Evolutionary conservation across 2,888 invertebrate genomes (phyloP), one percentile per base, ranked within the genome.

Genomic region (Tetanocera ferruginea): DNA sequence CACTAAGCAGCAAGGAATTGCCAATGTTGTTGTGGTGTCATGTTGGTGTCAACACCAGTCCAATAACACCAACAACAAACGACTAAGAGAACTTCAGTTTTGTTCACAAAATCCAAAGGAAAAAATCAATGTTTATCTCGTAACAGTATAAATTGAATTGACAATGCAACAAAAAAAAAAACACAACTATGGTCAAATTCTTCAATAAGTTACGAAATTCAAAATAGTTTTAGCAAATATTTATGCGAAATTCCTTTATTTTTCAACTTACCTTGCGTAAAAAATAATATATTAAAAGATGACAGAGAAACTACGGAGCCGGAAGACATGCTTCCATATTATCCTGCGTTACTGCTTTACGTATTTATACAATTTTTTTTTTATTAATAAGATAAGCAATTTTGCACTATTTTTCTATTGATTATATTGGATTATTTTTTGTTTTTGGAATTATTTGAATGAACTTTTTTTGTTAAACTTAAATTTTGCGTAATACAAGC

Each of bases 291-390:
- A 87, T 89, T 89, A 85, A 90, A 89, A 83, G 89, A 89, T 86
- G 90, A 89, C 85, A 89, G 86, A 86, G 90, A 88, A 86, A 89
- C 88, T 86, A 88, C 88, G 84, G 87, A 88, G 87, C 85, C 87
- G 86, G 88, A 90, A 88, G 89, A 90, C 88, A 90, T 89, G 85
- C 87, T 90, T 87, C 88, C 89, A 89, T 87, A 89, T 86, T 88
- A 87, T 86, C 83, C 84, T 86, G 66, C 76, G 78, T 79, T 78
- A 76, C 57, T 78, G 52, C 71, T 78, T 67, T 62, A 67, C 72
- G 77, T 60, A 60, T 60, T 25, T 60, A 60, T n/a, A 55, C 55
- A 6, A 23, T 60, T 14, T 67, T 34, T 9, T 31, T 19, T 19
- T 6, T 67, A 17, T 67, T 6, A 31, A 5, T 8, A 25, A 43